Base-by-base conservation (phyloP, 2,888 invertebrate species). In the Cephus runcator region DNA sequence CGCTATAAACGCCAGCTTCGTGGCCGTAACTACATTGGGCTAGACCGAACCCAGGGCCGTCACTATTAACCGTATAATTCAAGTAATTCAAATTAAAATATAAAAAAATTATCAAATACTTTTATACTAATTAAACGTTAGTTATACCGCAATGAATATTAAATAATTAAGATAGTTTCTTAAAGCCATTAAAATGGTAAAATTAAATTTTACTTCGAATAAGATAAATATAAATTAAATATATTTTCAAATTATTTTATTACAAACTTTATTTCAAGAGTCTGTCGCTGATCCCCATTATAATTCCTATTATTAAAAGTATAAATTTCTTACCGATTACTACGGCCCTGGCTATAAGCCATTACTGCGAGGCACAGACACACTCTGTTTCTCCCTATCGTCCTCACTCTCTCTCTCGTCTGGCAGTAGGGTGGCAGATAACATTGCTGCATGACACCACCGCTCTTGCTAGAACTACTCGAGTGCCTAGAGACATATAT, bases 361-460 rank as follows among this genome's bases (percentile, higher is more conserved):
- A 90, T 90, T 90, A 90, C 87, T 87, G 84, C 84, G 87, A 85
- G 85, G 83, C 83, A 84, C 82, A 83, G 85, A 83, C 86, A 80
- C 79, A 81, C 73, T 77, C 76, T 79, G 80, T 75, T 71, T 79
- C 75, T 71, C 75, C 76, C 79, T 75, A 76, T 31, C 75, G 77
- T 81, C 79, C 80, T 84, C 84, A 83, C 80, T 79, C 79, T 81
- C 82, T 80, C 80, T 79, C 80, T 77, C 33, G 71, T 71, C 71
- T 34, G 34, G 88, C 86, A 86, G 81, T 84, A 83, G 87, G 89
- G 89, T 90, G 90, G 90, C 88, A 87, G 90, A 88, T 89, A 89
- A 89, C 89, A 89, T 88, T 88, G 88, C 88, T 87, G 87, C 88
- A 87, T 88, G 89, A 89, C 89, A 89, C 89, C 86, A 81, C 83